Evolutionary conservation across 2,797 vertebrate genomes (phyloP).

Genomic region (Peromyscus eremicus): DNA sequence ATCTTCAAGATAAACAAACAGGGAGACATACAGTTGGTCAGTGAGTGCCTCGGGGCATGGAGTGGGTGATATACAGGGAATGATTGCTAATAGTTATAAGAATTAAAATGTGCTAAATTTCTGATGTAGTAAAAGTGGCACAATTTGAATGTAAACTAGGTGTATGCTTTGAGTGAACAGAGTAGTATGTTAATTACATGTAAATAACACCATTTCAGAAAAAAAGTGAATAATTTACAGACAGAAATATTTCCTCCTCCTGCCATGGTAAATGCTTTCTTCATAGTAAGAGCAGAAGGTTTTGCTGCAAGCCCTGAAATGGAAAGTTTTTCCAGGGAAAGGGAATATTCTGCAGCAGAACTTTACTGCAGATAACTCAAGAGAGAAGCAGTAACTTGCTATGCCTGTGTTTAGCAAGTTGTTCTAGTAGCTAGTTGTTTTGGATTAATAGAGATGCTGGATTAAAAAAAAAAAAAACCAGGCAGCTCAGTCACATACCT

Average conservation of each 20-base stretch:
- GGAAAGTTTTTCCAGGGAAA: background rate
- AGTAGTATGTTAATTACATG: background rate
- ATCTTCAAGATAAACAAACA: background rate
- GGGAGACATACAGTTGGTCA: background rate
- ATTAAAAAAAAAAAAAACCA: constrained; percentile 1
- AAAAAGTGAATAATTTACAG: background rate
- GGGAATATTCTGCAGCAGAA: background rate
- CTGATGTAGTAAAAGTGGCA: background rate
- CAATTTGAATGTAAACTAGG: constrained; percentile 29
- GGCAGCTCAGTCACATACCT: background rate
- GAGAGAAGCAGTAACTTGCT: background rate
- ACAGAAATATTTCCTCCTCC: background rate
- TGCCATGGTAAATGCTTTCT: background rate
- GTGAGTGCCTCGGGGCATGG: background rate
- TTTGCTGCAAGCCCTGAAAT: background rate
- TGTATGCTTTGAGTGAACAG: background rate
- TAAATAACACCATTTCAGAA: constrained; percentile 42
- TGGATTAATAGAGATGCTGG: background rate
- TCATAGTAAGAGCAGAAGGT: background rate
- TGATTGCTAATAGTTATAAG: background rate
- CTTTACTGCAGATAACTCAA: background rate
- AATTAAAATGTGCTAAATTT: constrained; percentile 22
- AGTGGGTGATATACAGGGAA: background rate
- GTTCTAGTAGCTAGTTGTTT: background rate
- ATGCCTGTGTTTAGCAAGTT: background rate